These are phyloP conservation scores for Mustela nigripes DNA, from an alignment of 2,113 vertebrate genomes.

Conservation along the genomic window DNA sequence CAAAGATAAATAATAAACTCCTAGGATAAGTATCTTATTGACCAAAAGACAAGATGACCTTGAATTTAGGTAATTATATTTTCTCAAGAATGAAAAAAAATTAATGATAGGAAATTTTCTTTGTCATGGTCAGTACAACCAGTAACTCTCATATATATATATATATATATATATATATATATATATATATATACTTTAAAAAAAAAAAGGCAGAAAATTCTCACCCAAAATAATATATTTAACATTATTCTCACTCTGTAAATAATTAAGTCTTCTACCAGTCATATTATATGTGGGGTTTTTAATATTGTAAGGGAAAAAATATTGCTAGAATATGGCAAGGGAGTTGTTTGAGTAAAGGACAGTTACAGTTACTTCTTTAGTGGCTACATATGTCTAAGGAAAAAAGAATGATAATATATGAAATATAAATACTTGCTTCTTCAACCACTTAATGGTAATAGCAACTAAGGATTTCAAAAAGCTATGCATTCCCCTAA, in stretches of 20 bases:
- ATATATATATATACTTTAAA: too few species aligned
- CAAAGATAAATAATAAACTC: background rate
- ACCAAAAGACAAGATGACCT: background rate
- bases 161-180: too few species aligned
- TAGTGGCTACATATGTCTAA: background rate
- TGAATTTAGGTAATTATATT: background rate
- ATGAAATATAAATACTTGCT: conserved; percentile 71
- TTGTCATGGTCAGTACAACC: background rate
- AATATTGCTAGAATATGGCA: background rate
- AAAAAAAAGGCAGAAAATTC: background rate
- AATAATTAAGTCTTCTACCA: conserved; percentile 4
- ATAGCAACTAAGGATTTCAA: conserved; percentile 73
- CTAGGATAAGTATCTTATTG: background rate
- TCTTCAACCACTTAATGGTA: conserved; percentile 77
- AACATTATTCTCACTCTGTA: background rate
- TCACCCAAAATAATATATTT: conserved; percentile 5
- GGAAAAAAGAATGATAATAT: conserved; percentile 13
- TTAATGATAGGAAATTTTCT: background rate
- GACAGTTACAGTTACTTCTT: background rate
- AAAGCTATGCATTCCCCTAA: conserved; percentile 74
- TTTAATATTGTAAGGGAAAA: conserved; percentile 8
- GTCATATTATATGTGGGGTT: background rate
- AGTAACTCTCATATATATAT: background rate
- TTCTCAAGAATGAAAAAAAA: conserved; percentile 18
- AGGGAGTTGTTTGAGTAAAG: background rate